Evolutionary conservation across 92 coral and sea anemone species (phyloP).

Genomic region (Porites divaricata): DNA sequence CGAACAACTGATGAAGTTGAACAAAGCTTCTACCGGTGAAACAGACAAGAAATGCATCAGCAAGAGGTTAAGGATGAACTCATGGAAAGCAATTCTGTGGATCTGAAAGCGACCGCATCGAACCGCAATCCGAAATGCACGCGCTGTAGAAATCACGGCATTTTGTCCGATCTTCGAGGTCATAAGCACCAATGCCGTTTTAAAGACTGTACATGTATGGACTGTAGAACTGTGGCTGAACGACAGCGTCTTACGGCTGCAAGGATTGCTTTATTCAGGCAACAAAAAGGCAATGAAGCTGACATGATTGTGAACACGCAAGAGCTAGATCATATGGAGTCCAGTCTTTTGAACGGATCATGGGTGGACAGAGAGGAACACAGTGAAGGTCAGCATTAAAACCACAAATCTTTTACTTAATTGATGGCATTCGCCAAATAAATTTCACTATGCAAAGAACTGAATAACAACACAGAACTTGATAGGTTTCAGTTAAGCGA

Average conservation of each 20-base stretch:
- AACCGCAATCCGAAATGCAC: slow-evolving; percentile 93
- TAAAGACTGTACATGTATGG: slow-evolving; percentile 86
- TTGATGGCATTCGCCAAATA: not conserved
- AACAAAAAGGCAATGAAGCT: slow-evolving; percentile 81
- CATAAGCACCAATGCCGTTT: slow-evolving; percentile 96
- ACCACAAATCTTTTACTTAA: not conserved
- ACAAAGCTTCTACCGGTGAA: slow-evolving; percentile 2
- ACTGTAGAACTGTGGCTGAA: slow-evolving; percentile 91
- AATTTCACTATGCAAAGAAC: not conserved
- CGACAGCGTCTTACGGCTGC: slow-evolving; percentile 95
- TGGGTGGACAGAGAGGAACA: slow-evolving; percentile 41
- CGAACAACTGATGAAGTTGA: slow-evolving; percentile 7
- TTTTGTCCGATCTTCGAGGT: slow-evolving; percentile 93
- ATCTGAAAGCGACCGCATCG: slow-evolving; percentile 33
- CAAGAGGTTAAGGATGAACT: slow-evolving; percentile 70
- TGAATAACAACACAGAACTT: no score
- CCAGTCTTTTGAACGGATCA: slow-evolving; percentile 11
- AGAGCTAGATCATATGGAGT: slow-evolving; percentile 37
- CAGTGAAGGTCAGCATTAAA: slow-evolving; percentile 45
- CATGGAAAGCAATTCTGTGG: slow-evolving; percentile 4
- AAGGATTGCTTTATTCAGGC: slow-evolving; percentile 90
- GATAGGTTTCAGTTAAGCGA: no score
- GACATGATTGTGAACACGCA: slow-evolving; percentile 61
- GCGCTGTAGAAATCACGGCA: slow-evolving; percentile 94
- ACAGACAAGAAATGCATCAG: slow-evolving; percentile 26